Conservation (phyloP, 2,888 invertebrate species). For the Noctua comes region DNA sequence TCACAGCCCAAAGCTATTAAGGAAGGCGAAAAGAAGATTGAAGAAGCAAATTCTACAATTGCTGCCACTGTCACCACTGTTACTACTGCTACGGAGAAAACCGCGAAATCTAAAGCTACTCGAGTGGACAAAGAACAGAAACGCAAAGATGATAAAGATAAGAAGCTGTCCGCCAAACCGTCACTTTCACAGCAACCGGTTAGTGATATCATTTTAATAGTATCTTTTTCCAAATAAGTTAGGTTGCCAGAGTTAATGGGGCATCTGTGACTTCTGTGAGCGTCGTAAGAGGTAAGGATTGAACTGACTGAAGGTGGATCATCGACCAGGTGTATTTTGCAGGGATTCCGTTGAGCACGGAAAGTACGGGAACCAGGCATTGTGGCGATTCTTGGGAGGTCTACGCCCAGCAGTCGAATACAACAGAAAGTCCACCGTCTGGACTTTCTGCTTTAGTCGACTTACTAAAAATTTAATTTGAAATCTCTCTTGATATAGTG, state of each 20-base stretch:
- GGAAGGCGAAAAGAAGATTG: conserved; percentile 80
- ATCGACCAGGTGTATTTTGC: not conserved
- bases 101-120: conserved; percentile 65
- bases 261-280: not conserved
- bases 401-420: too few relatives aligned
- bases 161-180: conserved; percentile 33
- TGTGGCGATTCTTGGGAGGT: not conserved
- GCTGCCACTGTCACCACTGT: conserved; percentile 67
- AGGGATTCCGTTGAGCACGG: not conserved
- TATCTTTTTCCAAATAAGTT: not conserved
- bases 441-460: not conserved
- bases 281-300: not conserved
- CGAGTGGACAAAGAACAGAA: conserved; percentile 41
- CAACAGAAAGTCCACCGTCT: too few relatives aligned
- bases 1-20: conserved; percentile 81
- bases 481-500: not conserved
- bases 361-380: not conserved
- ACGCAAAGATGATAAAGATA: conserved; percentile 49
- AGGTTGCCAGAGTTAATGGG: not conserved
- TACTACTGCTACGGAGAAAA: conserved; percentile 72
- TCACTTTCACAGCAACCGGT: conserved; percentile 42
- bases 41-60: conserved; percentile 72
- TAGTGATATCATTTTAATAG: conserved; percentile 32
- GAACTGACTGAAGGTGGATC: not conserved
- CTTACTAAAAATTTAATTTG: not conserved